Percentiles rank a stretch among this genome's conserved stretches.
phyloP scores from a whole-genome alignment of 1,140 invertebrate species.

The Zaprionus ornatus region DNA sequence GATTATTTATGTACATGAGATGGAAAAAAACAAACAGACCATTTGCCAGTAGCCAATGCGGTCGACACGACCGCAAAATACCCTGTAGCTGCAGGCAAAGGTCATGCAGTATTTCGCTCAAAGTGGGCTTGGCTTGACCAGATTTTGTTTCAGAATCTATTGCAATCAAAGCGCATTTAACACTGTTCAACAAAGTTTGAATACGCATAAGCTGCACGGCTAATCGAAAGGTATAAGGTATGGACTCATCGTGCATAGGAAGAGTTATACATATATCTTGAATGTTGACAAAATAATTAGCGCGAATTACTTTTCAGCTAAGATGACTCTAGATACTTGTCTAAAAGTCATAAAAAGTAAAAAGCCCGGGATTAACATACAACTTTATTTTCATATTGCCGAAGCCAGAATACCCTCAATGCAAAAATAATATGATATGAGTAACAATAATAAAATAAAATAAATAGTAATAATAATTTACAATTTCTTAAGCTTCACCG shows the following conservation, averaged over 20 bases:
- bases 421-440: not conserved
- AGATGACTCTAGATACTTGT: constrained; percentile 32
- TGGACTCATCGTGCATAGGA: not conserved
- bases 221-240: not conserved
- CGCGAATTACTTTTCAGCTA: constrained; percentile 45
- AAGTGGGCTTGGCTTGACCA: not conserved
- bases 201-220: not conserved
- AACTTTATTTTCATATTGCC: not conserved
- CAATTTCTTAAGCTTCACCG: not conserved
- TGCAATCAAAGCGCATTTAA: not conserved
- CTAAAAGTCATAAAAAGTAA: constrained; percentile 1
- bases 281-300: constrained; percentile 69
- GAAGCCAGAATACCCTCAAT: constrained; percentile 9
- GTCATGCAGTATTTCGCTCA: not conserved
- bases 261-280: constrained; percentile 13
- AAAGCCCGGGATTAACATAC: constrained; percentile 2
- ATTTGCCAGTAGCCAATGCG: not conserved
- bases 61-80: constrained; percentile 14
- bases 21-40: constrained; percentile 38
- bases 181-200: not conserved
- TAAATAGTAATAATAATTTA: not conserved
- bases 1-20: constrained; percentile 48
- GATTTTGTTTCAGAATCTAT: not conserved
- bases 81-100: constrained; percentile 14
- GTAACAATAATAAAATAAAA: not conserved